These are phyloP conservation scores for Amphipyra berbera DNA, from an alignment of 2,888 invertebrate genomes.

Conservation along the genomic window DNA sequence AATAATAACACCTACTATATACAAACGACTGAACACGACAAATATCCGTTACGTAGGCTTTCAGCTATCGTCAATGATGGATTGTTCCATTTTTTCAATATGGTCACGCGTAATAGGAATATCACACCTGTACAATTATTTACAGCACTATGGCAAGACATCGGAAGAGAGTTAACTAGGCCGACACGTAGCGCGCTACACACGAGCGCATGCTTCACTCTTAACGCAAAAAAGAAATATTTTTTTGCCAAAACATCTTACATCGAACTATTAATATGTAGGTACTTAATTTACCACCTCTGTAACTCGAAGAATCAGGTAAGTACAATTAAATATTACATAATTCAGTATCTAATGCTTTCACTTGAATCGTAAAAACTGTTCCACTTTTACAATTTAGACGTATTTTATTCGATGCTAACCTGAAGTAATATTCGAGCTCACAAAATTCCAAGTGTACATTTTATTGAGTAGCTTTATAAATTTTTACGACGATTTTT, in stretches of 20 bases:
- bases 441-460: conserved; percentile 81
- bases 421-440: conserved; percentile 76
- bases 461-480: conserved; percentile 85
- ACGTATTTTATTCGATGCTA: conserved; percentile 70
- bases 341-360: conserved; percentile 47
- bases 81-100: conserved; percentile 25
- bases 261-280: not conserved
- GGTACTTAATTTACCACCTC: not conserved
- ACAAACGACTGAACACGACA: conserved; percentile 8
- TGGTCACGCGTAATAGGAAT: conserved; percentile 32
- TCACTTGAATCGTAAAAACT: conserved; percentile 60
- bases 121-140: conserved; percentile 54
- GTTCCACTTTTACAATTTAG: conserved; percentile 57
- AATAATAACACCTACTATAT: conserved; percentile 1
- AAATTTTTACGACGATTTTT: conserved; percentile 84
- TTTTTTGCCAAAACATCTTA: not conserved
- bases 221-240: not conserved
- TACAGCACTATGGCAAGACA: conserved; percentile 55
- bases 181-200: conserved; percentile 61
- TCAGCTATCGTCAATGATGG: conserved; percentile 13
- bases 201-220: conserved; percentile 37
- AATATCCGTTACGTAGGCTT: conserved; percentile 9
- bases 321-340: conserved; percentile 41
- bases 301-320: conserved; percentile 15
- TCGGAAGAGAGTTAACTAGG: conserved; percentile 70